Evolutionary conservation across 2,797 vertebrate species (phyloP), one percentile per base, ranked within the genome.

Genomic region (Acrocephalus scirpaceus): DNA sequence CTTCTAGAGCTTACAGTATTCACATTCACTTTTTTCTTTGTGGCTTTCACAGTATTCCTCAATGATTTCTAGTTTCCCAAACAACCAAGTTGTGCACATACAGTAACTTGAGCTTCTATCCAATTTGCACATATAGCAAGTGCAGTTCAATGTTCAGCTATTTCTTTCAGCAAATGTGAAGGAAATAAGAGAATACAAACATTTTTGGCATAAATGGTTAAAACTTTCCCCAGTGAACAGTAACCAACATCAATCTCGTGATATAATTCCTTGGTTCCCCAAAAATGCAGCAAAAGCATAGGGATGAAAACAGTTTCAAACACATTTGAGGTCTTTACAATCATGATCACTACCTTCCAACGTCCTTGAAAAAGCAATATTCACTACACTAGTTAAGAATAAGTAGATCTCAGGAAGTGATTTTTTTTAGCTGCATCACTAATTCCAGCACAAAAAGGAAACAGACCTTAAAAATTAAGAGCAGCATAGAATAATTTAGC

Each of bases 401-500:
- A 90, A 60, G 32, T 13, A 71, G 22, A 29, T 77, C 22, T 57
- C 14, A 4, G 20, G 23, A 66, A 17, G 20, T 32, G 17, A 23
- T 19, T n/a, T 61, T 61, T 94, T 94, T 91, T 70, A 94, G 13
- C 13, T 91, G 20, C 26, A 54, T 60, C 50, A 64, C 42, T 69
- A 93, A 88, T 80, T 79, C 21, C 32, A 79, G 25, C 44, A 94
- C 19, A 84, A 90, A 88, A 80, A 29, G 4, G 29, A 89, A 89
- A 17, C 0, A 87, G 20, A 62, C 17, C 20, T 92, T 80, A 66
- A 95, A 86, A 89, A 53, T 60, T 44, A 86, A 78, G 66, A 95
- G 62, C 32, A 84, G 34, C 71, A 77, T 45, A 48, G 54, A 94
- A 89, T 91, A 91, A 84, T 6, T 95, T 90, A 79, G 50, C 92